A percentile compares a stretch with the other conserved stretches of the same genome.
These are phyloP conservation scores for Ataeniobius toweri DNA, from an alignment of 2,797 vertebrate species.

Conservation along the genomic window DNA sequence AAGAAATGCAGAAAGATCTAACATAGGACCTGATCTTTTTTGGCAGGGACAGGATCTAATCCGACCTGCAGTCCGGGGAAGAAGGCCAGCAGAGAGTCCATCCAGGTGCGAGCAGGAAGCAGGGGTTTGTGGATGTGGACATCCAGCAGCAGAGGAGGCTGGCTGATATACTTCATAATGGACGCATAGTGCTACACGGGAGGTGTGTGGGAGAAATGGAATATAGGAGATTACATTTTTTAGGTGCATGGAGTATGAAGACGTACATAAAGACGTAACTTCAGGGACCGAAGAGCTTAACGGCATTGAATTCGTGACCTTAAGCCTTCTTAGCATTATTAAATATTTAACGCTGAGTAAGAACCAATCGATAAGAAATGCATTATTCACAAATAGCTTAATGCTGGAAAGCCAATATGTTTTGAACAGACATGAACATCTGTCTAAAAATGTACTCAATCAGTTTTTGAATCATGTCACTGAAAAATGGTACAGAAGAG, in stretches of 20 bases:
- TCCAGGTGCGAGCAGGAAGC: conserved; percentile 96
- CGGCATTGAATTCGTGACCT: background rate
- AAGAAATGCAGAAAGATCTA: background rate
- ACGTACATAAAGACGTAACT: background rate
- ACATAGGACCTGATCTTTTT: background rate
- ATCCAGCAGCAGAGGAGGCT: conserved; percentile 94
- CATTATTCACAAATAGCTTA: conserved; percentile 3
- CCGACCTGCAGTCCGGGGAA: conserved; percentile 96
- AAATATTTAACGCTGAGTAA: conserved; percentile 5
- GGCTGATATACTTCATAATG: conserved; percentile 99
- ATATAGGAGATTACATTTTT: background rate
- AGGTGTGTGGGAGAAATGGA: conserved; percentile 8
- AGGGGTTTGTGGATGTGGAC: conserved; percentile 98
- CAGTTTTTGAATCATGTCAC: background rate
- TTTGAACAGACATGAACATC: background rate
- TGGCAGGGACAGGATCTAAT: background rate
- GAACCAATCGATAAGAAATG: background rate
- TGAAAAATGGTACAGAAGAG: background rate
- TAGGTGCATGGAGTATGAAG: background rate
- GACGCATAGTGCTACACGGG: conserved; percentile 92
- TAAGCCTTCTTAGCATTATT: background rate
- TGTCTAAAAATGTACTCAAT: background rate
- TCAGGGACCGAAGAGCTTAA: background rate
- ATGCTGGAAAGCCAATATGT: background rate
- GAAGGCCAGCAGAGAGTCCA: conserved; percentile 97